These are phyloP conservation scores for Edolisoma coerulescens DNA, from an alignment of 2,113 vertebrate species.

Conservation along the genomic window DNA sequence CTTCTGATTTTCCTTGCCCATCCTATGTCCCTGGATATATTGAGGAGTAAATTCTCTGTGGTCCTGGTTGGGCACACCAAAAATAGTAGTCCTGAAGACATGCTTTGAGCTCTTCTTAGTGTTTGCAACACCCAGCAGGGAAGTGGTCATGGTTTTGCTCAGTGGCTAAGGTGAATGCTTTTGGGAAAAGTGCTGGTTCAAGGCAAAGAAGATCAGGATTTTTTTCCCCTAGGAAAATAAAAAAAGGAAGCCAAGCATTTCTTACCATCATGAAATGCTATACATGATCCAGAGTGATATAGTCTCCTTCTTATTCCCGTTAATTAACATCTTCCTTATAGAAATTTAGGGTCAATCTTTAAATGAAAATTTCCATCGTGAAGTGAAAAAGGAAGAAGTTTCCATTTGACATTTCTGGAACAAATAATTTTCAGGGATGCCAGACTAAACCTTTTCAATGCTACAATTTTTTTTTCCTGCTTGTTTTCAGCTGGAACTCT, in stretches of 20 bases:
- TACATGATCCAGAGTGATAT: neutral
- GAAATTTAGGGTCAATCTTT: neutral
- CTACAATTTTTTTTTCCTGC: neutral
- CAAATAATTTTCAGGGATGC: neutral
- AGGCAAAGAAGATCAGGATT: neutral
- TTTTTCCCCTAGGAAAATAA: neutral
- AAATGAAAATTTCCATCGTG: neutral
- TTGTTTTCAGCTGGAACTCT: neutral
- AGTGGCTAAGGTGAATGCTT: neutral
- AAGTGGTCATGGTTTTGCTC: neutral
- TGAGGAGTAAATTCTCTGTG: neutral
- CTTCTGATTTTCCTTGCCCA: neutral
- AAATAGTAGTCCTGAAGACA: neutral
- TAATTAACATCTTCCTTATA: neutral
- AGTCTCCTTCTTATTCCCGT: neutral
- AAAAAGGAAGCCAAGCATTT: neutral
- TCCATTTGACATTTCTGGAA: slow-evolving; percentile 6
- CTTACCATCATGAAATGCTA: neutral
- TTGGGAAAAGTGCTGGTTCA: neutral
- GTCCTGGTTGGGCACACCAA: neutral
- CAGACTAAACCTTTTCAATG: neutral
- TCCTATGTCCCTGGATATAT: neutral
- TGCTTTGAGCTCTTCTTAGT: neutral
- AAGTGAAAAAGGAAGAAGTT: neutral
- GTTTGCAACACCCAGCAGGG: neutral